Percentiles rank a stretch among this genome's conserved stretches.
Evolutionary conservation across 2,113 vertebrate species (phyloP).

Genomic region (Plectropomus leopardus): DNA sequence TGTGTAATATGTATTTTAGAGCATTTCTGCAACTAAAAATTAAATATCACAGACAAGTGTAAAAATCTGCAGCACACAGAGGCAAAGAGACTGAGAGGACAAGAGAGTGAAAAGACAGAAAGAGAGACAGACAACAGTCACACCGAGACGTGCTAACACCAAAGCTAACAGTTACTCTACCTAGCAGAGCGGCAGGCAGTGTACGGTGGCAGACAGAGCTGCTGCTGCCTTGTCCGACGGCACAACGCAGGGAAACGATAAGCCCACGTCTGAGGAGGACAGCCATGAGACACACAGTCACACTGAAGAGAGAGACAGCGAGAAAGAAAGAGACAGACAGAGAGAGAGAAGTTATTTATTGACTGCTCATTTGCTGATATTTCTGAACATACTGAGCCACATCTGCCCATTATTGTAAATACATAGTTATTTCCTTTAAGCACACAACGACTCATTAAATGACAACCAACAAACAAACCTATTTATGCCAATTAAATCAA

Average conservation of each 20-base stretch:
- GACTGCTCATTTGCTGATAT: neutral
- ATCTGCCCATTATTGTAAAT: neutral
- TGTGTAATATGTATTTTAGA: too few relatives aligned
- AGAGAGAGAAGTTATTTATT: slow-evolving; percentile 37
- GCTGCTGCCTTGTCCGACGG: slow-evolving; percentile 83
- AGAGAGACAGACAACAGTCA: neutral
- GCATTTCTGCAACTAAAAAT: too few relatives aligned
- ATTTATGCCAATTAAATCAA: neutral
- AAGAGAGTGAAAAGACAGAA: neutral
- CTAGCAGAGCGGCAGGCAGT: slow-evolving; percentile 82
- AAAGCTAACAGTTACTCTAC: slow-evolving; percentile 77
- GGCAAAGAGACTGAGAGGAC: neutral
- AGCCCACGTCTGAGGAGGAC: slow-evolving; percentile 80
- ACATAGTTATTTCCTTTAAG: neutral
- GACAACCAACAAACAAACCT: neutral
- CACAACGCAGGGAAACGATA: slow-evolving; percentile 79
- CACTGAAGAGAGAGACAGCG: slow-evolving; percentile 66
- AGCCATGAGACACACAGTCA: slow-evolving; percentile 87
- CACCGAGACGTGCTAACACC: neutral
- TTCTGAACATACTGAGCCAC: neutral
- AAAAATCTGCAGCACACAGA: too few relatives aligned
- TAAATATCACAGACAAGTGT: too few relatives aligned
- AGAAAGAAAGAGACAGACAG: slow-evolving; percentile 69
- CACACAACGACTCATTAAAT: neutral
- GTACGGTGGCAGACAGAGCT: slow-evolving; percentile 79